Evolutionary conservation across 2,113 vertebrate species (phyloP), one percentile per base, ranked within the genome.

Genomic region (Heterocephalus glaber): DNA sequence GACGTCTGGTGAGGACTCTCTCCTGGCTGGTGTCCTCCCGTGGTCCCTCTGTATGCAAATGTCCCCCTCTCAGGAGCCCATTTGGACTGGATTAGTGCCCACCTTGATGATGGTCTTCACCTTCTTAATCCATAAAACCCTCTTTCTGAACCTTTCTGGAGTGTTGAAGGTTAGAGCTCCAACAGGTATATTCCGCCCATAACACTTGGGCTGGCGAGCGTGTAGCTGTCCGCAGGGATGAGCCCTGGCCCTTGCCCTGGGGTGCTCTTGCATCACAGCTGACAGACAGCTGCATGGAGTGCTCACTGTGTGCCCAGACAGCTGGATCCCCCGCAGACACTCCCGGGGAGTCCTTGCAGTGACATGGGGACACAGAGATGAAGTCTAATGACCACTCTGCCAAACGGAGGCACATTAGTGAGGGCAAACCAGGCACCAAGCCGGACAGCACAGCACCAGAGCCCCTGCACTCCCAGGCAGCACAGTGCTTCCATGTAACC

Each of bases 401-500:
- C 86, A 30, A 26, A 3, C 0, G 24, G 41, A 26, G 44, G 13
- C 33, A 56, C 17, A 16, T 33, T 30, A 66, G 13, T 35, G 14
- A 66, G 63, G 2, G 8, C 14, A 28, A 30, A 17, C 49, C 54
- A 63, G 52, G 35, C 52, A 41, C 38, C 28, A 26, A 66, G n/a
- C 47, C 47, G 1, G 54, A 60, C 30, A 72, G 30, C 58, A 10
- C 52, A 52, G 4, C 49, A 47, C 5, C 35, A n/a, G 47, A 76
- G 41, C 35, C 33, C 26, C 35, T 17, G 2, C 17, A 5, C 49
- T 35, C n/a, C 4, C 5, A 5, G 14, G 24, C 60, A 10, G 0
- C 72, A 41, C 4, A 0, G 41, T 0, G 7, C 24, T 70, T 26
- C 12, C 3, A 1, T 1, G 12, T 28, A 1, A 11, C 20, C 19